Percentiles rank a stretch among this genome's conserved stretches.
These are phyloP conservation scores for Brenthis hecate DNA, from an alignment of 2,888 invertebrate species.

Conservation along the genomic window DNA sequence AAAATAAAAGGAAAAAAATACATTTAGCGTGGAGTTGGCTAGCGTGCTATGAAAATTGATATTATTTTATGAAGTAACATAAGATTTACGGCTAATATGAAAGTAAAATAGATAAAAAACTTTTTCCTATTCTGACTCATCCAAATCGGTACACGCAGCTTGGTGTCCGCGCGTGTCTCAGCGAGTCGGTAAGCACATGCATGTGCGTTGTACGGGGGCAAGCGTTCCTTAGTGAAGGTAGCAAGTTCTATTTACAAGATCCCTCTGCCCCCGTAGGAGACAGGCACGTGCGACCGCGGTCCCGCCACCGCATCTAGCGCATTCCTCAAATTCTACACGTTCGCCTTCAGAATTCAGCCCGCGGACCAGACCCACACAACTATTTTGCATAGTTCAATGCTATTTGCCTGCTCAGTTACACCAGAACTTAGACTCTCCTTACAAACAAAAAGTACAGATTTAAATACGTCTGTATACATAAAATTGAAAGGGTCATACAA, in stretches of 20 bases:
- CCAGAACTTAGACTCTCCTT: conserved; percentile 37
- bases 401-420: conserved; percentile 50
- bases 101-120: conserved; percentile 58
- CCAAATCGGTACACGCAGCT: conserved; percentile 71
- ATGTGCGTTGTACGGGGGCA: conserved; percentile 34
- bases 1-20: conserved; percentile 79
- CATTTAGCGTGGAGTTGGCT: conserved; percentile 76
- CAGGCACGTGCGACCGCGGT: conserved; percentile 56
- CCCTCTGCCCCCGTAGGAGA: conserved; percentile 37
- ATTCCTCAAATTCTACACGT: conserved; percentile 74
- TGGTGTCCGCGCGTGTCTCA: conserved; percentile 68
- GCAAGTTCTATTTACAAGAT: conserved; percentile 16
- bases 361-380: conserved; percentile 67
- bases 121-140: conserved; percentile 77
- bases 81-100: conserved; percentile 47
- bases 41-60: conserved; percentile 61
- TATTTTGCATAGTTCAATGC: conserved; percentile 66
- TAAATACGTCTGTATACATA: neutral
- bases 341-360: conserved; percentile 73
- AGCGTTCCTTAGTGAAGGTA: conserved; percentile 18
- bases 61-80: conserved; percentile 42
- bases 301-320: conserved; percentile 60
- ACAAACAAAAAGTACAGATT: conserved; percentile 24
- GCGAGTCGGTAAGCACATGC: conserved; percentile 62
- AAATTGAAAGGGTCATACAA: neutral